phyloP scores from a whole-genome alignment of 2,113 vertebrate species.

The Morone chrysops region DNA sequence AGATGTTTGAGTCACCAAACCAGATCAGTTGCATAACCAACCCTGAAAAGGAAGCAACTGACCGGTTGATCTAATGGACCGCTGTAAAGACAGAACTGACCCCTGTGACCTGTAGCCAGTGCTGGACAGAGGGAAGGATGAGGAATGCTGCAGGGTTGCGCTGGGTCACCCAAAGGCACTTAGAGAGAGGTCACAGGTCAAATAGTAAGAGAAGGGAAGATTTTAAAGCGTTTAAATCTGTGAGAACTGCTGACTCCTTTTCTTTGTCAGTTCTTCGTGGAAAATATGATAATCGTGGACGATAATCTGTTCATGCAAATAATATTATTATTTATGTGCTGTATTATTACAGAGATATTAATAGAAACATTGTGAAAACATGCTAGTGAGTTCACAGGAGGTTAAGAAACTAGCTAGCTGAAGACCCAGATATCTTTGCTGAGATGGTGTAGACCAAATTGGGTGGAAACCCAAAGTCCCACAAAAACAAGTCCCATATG shows the following conservation, averaged over 20 bases:
- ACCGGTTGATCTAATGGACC: not conserved
- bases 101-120: slow-evolving; percentile 4
- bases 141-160: not conserved
- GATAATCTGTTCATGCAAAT: not conserved
- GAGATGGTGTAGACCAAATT: too few relatives aligned
- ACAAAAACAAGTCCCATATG: too few relatives aligned
- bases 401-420: too few relatives aligned
- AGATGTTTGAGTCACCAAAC: not conserved
- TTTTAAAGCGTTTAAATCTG: not conserved
- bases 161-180: not conserved
- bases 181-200: slow-evolving; percentile 7
- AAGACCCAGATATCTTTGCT: too few relatives aligned
- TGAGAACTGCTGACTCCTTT: not conserved
- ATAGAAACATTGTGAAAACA: too few relatives aligned
- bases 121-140: not conserved
- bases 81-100: not conserved
- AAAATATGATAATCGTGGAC: too few relatives aligned
- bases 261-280: not conserved
- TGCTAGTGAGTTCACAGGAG: too few relatives aligned
- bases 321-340: too few relatives aligned
- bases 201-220: not conserved
- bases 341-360: too few relatives aligned
- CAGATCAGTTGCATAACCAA: not conserved
- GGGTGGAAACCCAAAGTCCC: too few relatives aligned
- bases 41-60: not conserved